These are phyloP conservation scores for Ctenodactylus gundi DNA, from an alignment of 2,113 vertebrate species.

Conservation along the genomic window DNA sequence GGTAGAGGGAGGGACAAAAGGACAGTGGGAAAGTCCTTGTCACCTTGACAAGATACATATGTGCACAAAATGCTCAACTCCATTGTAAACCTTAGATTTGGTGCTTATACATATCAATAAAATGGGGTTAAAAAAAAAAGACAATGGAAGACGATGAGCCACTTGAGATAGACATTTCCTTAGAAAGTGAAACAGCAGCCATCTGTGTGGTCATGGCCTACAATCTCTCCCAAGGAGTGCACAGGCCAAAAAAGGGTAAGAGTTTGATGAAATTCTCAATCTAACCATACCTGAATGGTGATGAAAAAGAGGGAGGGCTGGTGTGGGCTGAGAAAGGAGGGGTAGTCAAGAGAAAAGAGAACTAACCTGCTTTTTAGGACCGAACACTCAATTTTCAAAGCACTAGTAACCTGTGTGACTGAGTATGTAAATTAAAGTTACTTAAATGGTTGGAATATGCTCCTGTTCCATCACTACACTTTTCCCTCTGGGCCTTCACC, in stretches of 20 bases:
- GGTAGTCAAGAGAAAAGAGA: constrained; percentile 79
- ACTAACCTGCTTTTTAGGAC: constrained; percentile 89
- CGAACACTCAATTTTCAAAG: constrained; percentile 89
- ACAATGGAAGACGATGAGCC: constrained; percentile 80
- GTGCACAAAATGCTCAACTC: no score
- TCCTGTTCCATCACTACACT: constrained; percentile 84
- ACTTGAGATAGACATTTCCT: constrained; percentile 83
- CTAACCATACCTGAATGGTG: constrained; percentile 84
- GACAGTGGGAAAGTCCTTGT: no score
- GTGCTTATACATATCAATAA: no score
- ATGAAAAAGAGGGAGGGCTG: constrained; percentile 71
- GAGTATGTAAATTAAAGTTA: constrained; percentile 89
- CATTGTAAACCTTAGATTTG: no score
- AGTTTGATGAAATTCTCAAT: constrained; percentile 80
- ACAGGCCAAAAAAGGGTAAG: constrained; percentile 87
- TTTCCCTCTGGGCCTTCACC: constrained; percentile 82
- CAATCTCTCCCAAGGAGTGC: constrained; percentile 82
- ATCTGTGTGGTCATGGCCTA: constrained; percentile 80
- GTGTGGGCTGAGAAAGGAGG: constrained; percentile 68
- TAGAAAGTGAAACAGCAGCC: constrained; percentile 78
- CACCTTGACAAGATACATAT: no score
- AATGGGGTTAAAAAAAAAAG: no score
- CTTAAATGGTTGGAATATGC: constrained; percentile 85
- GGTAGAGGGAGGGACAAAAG: no score
- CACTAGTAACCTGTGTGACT: constrained; percentile 89